These are phyloP conservation scores for Sarcophaga carnaria DNA, from an alignment of 2,888 invertebrate genomes.

Conservation along the genomic window DNA sequence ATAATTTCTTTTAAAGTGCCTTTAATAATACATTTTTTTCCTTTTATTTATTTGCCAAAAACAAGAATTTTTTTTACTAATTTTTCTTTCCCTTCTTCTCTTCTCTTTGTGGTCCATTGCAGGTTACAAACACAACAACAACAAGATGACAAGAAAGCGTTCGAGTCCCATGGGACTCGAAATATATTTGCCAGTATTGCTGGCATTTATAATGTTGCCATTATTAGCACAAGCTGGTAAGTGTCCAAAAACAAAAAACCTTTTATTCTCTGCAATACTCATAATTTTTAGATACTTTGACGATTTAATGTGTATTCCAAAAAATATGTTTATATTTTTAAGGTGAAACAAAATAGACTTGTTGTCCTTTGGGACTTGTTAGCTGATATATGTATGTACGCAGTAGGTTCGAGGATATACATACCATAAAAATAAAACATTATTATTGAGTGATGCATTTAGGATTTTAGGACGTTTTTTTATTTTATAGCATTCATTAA, in stretches of 20 bases:
- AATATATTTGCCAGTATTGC: conserved; percentile 77
- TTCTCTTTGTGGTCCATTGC: conserved; percentile 71
- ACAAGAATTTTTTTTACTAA: conserved; percentile 43
- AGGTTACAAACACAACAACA: conserved; percentile 73
- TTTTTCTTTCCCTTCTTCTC: conserved; percentile 53
- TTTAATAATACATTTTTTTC: conserved; percentile 4
- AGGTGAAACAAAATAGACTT: no score
- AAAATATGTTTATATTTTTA: no score
- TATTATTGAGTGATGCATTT: no score
- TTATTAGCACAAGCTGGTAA: conserved; percentile 80
- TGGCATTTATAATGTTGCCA: conserved; percentile 75
- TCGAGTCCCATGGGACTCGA: conserved; percentile 82
- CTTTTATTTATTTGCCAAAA: not conserved
- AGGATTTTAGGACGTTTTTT: no score
- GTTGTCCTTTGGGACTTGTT: no score
- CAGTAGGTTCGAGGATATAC: no score
- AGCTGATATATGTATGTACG: no score
- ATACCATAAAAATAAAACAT: no score
- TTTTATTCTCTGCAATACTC: not conserved
- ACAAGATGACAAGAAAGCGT: conserved; percentile 80
- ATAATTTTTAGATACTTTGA: not conserved
- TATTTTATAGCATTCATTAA: no score
- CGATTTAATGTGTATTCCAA: not conserved
- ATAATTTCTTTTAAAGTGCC: conserved; percentile 10
- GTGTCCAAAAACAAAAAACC: conserved; percentile 68